Conservation (phyloP, 2,797 vertebrate genomes). For the Takifugu ocellatus region DNA sequence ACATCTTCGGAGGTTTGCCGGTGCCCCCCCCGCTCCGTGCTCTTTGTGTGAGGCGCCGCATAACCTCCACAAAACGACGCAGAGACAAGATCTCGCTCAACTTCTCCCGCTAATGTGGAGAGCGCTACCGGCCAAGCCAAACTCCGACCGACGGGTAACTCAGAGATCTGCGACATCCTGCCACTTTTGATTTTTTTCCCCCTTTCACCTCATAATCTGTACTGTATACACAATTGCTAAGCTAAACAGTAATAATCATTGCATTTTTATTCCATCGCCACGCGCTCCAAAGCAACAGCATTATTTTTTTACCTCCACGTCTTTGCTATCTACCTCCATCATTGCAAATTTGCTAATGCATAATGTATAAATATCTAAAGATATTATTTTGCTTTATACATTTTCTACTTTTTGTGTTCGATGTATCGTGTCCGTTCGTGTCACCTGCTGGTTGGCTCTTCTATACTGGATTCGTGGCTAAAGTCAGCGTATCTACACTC, state of each 20-base stretch:
- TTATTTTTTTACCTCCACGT: slow-evolving; percentile 66
- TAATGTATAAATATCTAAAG: slow-evolving; percentile 72
- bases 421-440: slow-evolving; percentile 50
- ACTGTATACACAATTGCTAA: slow-evolving; percentile 52
- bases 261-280: slow-evolving; percentile 50
- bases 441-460: slow-evolving; percentile 25
- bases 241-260: slow-evolving; percentile 49
- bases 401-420: slow-evolving; percentile 67
- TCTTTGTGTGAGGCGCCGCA: slow-evolving; percentile 74
- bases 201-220: slow-evolving; percentile 56
- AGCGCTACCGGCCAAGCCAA: slow-evolving; percentile 43
- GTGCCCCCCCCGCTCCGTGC: slow-evolving; percentile 79
- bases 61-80: slow-evolving; percentile 17
- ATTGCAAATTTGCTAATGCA: slow-evolving; percentile 63
- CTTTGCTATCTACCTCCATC: slow-evolving; percentile 76
- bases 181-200: slow-evolving; percentile 36
- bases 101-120: slow-evolving; percentile 24
- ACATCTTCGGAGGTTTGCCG: slow-evolving; percentile 71
- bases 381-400: slow-evolving; percentile 73
- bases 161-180: slow-evolving; percentile 67
- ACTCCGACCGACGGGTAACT: slow-evolving; percentile 42
- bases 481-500: slow-evolving; percentile 28
- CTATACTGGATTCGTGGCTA: slow-evolving; percentile 13
- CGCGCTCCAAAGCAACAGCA: slow-evolving; percentile 59
- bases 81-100: slow-evolving; percentile 29